Evolutionary conservation across 2,797 vertebrate species (phyloP).

Genomic region (Rhinella marina): DNA sequence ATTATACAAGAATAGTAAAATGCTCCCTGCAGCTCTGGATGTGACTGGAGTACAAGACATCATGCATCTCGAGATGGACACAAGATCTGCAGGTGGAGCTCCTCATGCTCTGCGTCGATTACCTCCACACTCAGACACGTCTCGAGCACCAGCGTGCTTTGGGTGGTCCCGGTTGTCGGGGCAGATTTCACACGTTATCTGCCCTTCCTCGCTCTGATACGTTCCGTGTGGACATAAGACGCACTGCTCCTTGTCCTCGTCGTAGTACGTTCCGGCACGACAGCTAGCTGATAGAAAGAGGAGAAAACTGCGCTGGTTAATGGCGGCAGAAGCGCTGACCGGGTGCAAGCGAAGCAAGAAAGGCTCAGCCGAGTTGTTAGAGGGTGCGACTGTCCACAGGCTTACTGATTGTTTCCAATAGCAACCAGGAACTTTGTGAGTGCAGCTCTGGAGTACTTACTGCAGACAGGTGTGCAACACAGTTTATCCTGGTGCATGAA

Average conservation of each 20-base stretch:
- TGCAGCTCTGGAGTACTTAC: background rate
- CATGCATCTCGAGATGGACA: background rate
- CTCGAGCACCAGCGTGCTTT: slow-evolving; percentile 78
- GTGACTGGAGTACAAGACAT: background rate
- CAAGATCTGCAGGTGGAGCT: background rate
- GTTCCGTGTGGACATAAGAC: slow-evolving; percentile 82
- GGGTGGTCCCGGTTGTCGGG: slow-evolving; percentile 77
- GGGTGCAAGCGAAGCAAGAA: background rate
- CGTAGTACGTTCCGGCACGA: slow-evolving; percentile 77
- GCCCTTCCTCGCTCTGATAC: slow-evolving; percentile 86
- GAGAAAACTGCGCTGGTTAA: slow-evolving; percentile 46
- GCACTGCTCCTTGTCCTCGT: slow-evolving; percentile 81
- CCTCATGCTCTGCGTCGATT: slow-evolving; percentile 57
- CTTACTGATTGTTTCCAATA: background rate
- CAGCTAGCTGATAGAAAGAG: slow-evolving; percentile 79
- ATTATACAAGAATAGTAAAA: too few species aligned
- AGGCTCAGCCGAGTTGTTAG: background rate
- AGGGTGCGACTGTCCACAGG: background rate
- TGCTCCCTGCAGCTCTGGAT: background rate
- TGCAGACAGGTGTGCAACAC: background rate
- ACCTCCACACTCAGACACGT: slow-evolving; percentile 86
- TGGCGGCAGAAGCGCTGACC: background rate
- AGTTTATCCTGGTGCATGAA: background rate
- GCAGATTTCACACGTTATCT: slow-evolving; percentile 84
- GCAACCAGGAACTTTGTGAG: background rate